Evolutionary conservation across 2,888 invertebrate species (phyloP).

Genomic region (Acronicta aceris): DNA sequence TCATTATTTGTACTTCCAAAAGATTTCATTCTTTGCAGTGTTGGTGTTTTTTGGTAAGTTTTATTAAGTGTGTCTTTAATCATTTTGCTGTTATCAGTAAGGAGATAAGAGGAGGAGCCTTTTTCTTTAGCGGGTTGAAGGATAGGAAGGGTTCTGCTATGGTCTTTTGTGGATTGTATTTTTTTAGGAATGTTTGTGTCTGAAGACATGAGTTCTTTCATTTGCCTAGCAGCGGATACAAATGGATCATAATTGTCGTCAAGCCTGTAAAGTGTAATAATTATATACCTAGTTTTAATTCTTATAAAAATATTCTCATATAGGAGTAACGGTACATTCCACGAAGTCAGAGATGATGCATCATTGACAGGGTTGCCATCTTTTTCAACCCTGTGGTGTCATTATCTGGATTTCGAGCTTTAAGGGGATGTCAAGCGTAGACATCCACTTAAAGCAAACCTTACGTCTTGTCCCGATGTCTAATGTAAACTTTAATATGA

Average conservation of each 20-base stretch:
- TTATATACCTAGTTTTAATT: constrained; percentile 11
- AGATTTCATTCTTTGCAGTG: constrained; percentile 86
- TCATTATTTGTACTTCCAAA: constrained; percentile 83
- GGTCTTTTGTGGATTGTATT: constrained; percentile 81
- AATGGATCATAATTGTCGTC: constrained; percentile 93
- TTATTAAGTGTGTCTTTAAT: constrained; percentile 86
- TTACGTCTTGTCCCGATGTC: too few species aligned
- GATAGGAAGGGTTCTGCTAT: constrained; percentile 81
- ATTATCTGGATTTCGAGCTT: too few species aligned
- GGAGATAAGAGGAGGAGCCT: constrained; percentile 69
- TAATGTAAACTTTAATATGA: too few species aligned
- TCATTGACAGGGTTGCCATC: too few species aligned
- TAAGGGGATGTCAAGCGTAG: too few species aligned
- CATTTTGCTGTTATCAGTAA: constrained; percentile 81
- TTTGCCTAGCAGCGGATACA: constrained; percentile 93
- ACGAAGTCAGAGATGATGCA: not conserved
- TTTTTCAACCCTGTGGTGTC: too few species aligned
- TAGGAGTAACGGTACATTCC: not conserved
- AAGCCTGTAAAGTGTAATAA: constrained; percentile 74
- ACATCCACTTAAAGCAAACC: too few species aligned
- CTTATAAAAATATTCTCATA: constrained; percentile 25
- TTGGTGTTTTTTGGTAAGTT: constrained; percentile 87
- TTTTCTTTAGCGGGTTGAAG: constrained; percentile 81
- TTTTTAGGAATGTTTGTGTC: constrained; percentile 89
- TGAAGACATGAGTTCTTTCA: constrained; percentile 93